Percentiles rank a stretch among this genome's conserved stretches.
Evolutionary conservation across 2,888 invertebrate genomes (phyloP).

Genomic region (Polydrusus pterygomalis): DNA sequence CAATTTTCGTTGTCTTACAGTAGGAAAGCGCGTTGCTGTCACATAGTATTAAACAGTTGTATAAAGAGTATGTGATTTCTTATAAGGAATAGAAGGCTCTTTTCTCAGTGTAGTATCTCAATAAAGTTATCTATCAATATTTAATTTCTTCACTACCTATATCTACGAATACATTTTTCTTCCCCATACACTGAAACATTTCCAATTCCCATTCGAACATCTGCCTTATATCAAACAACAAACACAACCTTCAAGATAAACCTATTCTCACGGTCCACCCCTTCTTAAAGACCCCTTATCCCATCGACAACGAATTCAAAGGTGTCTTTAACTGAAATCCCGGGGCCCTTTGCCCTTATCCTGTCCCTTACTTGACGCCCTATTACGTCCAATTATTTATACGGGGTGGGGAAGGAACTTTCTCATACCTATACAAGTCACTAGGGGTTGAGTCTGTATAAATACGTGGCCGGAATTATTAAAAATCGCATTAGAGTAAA

Average conservation of each 20-base stretch:
- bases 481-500: constrained; percentile 45
- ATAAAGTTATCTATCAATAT: too few relatives aligned
- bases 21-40: too few relatives aligned
- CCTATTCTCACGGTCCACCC: constrained; percentile 46
- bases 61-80: too few relatives aligned
- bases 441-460: constrained; percentile 51
- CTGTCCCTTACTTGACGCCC: constrained; percentile 25
- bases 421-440: constrained; percentile 51
- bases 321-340: constrained; percentile 44
- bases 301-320: constrained; percentile 21
- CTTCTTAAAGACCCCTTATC: constrained; percentile 27
- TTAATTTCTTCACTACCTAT: too few relatives aligned
- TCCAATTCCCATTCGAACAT: constrained; percentile 18
- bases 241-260: constrained; percentile 34
- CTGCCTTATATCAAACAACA: constrained; percentile 45
- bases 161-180: too few relatives aligned
- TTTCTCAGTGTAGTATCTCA: too few relatives aligned
- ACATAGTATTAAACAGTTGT: too few relatives aligned
- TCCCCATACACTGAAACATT: too few relatives aligned
- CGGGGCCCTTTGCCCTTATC: constrained; percentile 34
- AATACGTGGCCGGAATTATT: constrained; percentile 22
- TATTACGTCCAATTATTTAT: constrained; percentile 39
- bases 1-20: too few relatives aligned
- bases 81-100: too few relatives aligned
- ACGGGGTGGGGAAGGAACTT: constrained; percentile 46